Conservation (phyloP, 1,140 invertebrate species). For the Dryas iulia region DNA sequence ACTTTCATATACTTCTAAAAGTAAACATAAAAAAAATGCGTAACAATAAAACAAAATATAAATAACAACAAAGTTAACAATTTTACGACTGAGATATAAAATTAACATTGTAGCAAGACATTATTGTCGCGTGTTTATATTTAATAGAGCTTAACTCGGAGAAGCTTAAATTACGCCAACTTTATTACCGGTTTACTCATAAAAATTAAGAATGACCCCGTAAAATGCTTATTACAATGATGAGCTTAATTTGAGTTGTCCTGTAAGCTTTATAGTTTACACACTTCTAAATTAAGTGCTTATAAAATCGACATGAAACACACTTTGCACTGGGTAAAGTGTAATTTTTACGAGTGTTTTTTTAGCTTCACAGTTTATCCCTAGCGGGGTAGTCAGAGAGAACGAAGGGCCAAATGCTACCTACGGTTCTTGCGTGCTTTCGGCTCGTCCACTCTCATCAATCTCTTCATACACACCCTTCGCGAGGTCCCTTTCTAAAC, state of each 20-base stretch:
- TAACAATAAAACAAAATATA: not conserved
- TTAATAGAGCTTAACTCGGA: conserved; percentile 5
- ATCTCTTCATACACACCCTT: no score
- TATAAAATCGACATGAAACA: not conserved
- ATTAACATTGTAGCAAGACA: not conserved
- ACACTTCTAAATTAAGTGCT: not conserved
- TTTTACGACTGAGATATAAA: not conserved
- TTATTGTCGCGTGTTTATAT: conserved; percentile 9
- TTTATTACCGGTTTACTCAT: conserved; percentile 18
- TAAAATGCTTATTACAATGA: conserved; percentile 18
- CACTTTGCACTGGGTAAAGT: no score
- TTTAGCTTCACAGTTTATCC: no score
- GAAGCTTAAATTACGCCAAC: conserved; percentile 5
- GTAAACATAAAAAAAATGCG: not conserved
- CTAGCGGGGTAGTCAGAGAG: no score
- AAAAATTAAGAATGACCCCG: not conserved
- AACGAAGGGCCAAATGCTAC: no score
- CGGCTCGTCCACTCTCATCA: no score
- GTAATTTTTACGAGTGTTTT: not conserved
- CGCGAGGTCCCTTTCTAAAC: no score
- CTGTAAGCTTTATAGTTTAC: not conserved
- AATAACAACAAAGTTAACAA: not conserved
- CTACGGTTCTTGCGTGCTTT: no score
- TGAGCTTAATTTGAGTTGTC: conserved; percentile 7
- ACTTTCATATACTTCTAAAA: not conserved